phyloP scores from a whole-genome alignment of 2,888 invertebrate species.

The Drosophila mayaguana region DNA sequence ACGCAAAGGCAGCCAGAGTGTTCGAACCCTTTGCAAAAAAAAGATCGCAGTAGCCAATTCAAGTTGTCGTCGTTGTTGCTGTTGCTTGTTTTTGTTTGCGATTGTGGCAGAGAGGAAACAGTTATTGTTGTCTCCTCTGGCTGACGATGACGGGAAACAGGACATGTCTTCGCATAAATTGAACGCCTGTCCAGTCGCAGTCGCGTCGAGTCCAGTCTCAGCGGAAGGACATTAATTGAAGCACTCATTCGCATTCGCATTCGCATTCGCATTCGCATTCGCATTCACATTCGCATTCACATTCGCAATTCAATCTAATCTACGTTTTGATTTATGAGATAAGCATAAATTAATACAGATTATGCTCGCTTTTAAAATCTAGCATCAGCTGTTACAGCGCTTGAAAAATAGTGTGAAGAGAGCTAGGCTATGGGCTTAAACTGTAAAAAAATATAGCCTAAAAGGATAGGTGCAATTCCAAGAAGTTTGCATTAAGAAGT shows the following conservation, averaged over 20 bases:
- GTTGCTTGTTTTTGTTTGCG: constrained; percentile 12
- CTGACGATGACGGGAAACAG: constrained; percentile 73
- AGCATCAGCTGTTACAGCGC: neutral
- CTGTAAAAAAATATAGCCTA: too few relatives aligned
- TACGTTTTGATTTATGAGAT: constrained; percentile 23
- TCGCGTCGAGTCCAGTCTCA: constrained; percentile 25
- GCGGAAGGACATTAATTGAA: constrained; percentile 77
- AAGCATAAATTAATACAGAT: constrained; percentile 11
- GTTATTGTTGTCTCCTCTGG: constrained; percentile 65
- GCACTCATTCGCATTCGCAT: constrained; percentile 18
- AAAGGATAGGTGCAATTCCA: neutral
- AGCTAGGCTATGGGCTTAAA: neutral
- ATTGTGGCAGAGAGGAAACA: constrained; percentile 70
- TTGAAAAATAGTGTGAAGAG: neutral
- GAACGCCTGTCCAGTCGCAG: constrained; percentile 37
- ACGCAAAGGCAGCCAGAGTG: constrained; percentile 62
- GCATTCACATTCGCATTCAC: constrained; percentile 14
- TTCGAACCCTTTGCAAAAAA: constrained; percentile 60
- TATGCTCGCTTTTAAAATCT: constrained; percentile 7
- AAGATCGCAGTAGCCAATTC: constrained; percentile 56
- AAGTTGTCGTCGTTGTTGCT: constrained; percentile 44
- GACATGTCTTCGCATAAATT: constrained; percentile 80
- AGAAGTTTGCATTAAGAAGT: too few relatives aligned
- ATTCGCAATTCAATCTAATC: constrained; percentile 30
- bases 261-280: constrained; percentile 24